These are phyloP conservation scores for Itoplectis maculator DNA, from an alignment of 2,888 invertebrate species.

Conservation along the genomic window DNA sequence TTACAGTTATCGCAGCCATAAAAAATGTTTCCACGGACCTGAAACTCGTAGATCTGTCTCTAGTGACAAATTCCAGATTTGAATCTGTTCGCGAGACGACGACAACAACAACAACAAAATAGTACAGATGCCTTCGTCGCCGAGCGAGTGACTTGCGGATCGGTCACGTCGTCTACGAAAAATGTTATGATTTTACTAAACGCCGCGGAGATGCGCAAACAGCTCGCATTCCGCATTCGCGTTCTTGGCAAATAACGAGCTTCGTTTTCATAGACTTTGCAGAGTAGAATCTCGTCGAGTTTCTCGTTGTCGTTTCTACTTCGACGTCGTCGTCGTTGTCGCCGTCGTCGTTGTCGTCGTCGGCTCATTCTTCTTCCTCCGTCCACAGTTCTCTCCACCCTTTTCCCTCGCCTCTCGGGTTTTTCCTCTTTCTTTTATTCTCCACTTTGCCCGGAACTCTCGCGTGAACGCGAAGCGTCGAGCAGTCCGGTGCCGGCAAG, in stretches of 20 bases:
- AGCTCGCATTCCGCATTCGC: conserved; percentile 14
- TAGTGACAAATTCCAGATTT: no score
- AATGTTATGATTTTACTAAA: conserved; percentile 28
- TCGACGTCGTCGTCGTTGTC: conserved; percentile 19
- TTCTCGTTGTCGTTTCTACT: conserved; percentile 7
- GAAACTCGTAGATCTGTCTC: no score
- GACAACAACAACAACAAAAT: not conserved
- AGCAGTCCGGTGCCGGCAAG: conserved; percentile 18
- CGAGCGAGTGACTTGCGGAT: not conserved
- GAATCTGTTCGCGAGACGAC: not conserved
- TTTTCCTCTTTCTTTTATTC: conserved; percentile 21
- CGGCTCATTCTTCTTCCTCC: conserved; percentile 49
- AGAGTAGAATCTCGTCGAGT: conserved; percentile 14
- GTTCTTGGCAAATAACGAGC: conserved; percentile 44
- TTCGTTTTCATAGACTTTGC: conserved; percentile 41
- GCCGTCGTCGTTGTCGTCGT: conserved; percentile 23
- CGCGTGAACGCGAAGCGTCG: conserved; percentile 14
- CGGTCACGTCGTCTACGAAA: not conserved
- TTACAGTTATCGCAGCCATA: no score
- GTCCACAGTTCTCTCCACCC: conserved; percentile 12
- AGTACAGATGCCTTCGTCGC: not conserved
- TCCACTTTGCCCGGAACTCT: conserved; percentile 44
- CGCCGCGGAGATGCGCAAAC: conserved; percentile 51
- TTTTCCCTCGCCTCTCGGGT: conserved; percentile 4
- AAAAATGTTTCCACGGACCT: no score